Evolutionary conservation across 2,113 vertebrate species (phyloP).

Genomic region (Hippocampus barbouri): DNA sequence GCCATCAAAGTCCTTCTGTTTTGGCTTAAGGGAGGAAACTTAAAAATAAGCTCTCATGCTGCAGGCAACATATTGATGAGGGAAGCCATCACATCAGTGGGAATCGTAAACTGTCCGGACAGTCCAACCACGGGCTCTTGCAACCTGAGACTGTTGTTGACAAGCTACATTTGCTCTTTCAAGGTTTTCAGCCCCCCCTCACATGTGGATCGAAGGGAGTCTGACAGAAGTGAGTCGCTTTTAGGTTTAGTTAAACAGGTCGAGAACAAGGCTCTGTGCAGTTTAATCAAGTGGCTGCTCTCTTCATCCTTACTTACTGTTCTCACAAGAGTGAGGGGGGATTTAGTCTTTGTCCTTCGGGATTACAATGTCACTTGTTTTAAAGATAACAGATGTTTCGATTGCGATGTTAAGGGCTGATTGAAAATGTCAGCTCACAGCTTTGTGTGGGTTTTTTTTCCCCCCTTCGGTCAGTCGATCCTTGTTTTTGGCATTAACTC

Average conservation of each 20-base stretch:
- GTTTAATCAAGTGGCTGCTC: slow-evolving; percentile 63
- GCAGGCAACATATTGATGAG: slow-evolving; percentile 72
- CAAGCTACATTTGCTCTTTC: slow-evolving; percentile 57
- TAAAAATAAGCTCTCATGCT: slow-evolving; percentile 33
- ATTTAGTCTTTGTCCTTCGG: slow-evolving; percentile 74
- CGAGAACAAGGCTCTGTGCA: slow-evolving; percentile 71
- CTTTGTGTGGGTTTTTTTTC: slow-evolving; percentile 61
- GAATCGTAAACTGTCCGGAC: slow-evolving; percentile 70
- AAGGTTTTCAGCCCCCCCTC: slow-evolving; percentile 58
- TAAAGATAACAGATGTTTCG: slow-evolving; percentile 78
- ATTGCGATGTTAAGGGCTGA: slow-evolving; percentile 71
- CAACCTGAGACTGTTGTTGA: slow-evolving; percentile 75
- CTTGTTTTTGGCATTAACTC: slow-evolving; percentile 63
- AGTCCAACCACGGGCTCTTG: slow-evolving; percentile 74
- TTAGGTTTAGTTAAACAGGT: slow-evolving; percentile 72
- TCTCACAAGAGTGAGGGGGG: slow-evolving; percentile 53
- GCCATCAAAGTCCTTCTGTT: slow-evolving; percentile 71
- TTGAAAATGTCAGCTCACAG: slow-evolving; percentile 73
- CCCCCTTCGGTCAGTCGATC: slow-evolving; percentile 49
- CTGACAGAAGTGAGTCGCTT: slow-evolving; percentile 26
- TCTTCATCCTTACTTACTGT: slow-evolving; percentile 65
- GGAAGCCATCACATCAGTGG: slow-evolving; percentile 76
- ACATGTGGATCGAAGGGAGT: slow-evolving; percentile 39
- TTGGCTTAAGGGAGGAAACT: slow-evolving; percentile 60
- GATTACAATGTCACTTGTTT: slow-evolving; percentile 81